Conservation (phyloP, 2,888 invertebrate genomes). For the Altica lythri region DNA sequence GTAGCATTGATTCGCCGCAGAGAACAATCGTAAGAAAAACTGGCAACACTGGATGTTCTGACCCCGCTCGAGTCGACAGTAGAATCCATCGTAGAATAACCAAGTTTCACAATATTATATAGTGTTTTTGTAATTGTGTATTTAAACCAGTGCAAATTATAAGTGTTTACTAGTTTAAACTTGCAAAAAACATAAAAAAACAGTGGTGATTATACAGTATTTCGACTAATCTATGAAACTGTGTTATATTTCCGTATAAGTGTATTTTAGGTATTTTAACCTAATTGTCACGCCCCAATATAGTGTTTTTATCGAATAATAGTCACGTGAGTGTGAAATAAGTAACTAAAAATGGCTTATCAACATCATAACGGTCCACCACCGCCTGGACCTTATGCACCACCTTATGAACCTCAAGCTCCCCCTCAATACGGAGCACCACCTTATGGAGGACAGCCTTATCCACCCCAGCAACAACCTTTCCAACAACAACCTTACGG, state of each 20-base stretch:
- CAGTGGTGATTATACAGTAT: too few relatives aligned
- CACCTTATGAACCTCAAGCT: constrained; percentile 29
- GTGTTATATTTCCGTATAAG: too few relatives aligned
- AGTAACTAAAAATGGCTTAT: constrained; percentile 20
- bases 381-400: constrained; percentile 27
- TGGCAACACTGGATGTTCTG: constrained; percentile 9
- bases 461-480: constrained; percentile 19
- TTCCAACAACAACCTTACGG: constrained; percentile 26
- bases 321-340: constrained; percentile 1
- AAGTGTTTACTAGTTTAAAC: too few relatives aligned
- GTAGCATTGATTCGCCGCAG: too few relatives aligned
- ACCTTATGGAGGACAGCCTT: constrained; percentile 25
- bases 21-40: too few relatives aligned
- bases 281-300: constrained; percentile 12
- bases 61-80: neutral
- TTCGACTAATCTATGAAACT: too few relatives aligned
- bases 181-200: too few relatives aligned
- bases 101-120: constrained; percentile 1
- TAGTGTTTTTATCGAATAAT: too few relatives aligned
- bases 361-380: constrained; percentile 31
- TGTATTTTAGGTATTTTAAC: neutral
- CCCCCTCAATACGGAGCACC: constrained; percentile 29
- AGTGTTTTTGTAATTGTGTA: constrained; percentile 2
- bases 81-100: neutral
- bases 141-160: too few relatives aligned